A percentile compares a stretch with the other conserved stretches of the same genome.
Conservation (phyloP, 2,113 vertebrate genomes). For the Apistogramma diplotaenia region DNA sequence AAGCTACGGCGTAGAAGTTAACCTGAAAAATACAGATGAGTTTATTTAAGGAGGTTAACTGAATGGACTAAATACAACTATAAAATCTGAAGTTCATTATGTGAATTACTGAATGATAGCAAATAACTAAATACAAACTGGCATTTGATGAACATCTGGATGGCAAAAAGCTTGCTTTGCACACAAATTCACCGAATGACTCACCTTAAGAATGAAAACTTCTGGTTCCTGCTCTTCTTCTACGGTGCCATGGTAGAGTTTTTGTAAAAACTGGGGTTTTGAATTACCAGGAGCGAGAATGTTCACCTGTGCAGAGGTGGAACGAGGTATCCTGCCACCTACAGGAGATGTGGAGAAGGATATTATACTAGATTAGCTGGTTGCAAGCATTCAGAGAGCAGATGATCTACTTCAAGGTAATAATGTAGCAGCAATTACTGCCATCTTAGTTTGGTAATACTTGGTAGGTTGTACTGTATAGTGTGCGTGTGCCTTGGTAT, state of each 20-base stretch:
- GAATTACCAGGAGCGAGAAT: slow-evolving; percentile 72
- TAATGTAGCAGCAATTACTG: not conserved
- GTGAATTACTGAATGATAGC: not conserved
- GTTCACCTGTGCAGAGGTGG: slow-evolving; percentile 64
- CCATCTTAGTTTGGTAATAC: not conserved
- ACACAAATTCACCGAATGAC: not conserved
- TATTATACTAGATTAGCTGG: not conserved
- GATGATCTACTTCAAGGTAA: not conserved
- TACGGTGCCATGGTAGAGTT: slow-evolving; percentile 58
- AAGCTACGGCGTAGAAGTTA: slow-evolving; percentile 47
- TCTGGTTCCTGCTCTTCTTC: slow-evolving; percentile 68
- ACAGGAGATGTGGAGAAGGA: slow-evolving; percentile 7
- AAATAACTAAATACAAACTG: not conserved
- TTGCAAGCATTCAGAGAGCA: not conserved
- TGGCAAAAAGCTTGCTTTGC: not conserved
- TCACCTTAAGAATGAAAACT: slow-evolving; percentile 65
- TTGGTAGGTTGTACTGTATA: no score
- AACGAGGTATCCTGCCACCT: slow-evolving; percentile 71
- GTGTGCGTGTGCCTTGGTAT: no score
- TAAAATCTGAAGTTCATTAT: not conserved
- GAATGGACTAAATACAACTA: not conserved
- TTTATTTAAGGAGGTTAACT: not conserved
- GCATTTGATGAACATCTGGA: not conserved
- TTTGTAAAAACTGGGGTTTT: slow-evolving; percentile 69
- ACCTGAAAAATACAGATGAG: not conserved